Evolutionary conservation across 2,113 vertebrate species (phyloP).

Genomic region (Lamprotornis superbus): DNA sequence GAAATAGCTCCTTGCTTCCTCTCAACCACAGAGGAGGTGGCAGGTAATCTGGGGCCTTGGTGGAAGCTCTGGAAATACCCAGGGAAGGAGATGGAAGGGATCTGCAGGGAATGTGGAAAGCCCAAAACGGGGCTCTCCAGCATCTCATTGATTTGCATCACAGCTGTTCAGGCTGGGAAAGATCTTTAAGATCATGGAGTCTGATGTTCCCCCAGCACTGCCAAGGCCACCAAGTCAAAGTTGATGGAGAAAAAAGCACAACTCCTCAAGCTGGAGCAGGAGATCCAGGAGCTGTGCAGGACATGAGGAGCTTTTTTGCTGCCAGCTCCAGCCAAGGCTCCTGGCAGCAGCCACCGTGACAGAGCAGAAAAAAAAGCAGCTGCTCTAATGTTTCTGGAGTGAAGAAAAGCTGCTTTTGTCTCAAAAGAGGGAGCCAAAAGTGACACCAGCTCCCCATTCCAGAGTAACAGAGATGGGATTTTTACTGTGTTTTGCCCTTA

Average conservation of each 20-base stretch:
- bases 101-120: not conserved
- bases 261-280: not conserved
- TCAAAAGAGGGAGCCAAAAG: not conserved
- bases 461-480: not conserved
- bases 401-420: not conserved
- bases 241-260: not conserved
- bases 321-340: not conserved
- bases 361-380: not conserved
- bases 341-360: not conserved
- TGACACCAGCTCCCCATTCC: not conserved
- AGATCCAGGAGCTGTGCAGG: not conserved
- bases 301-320: not conserved
- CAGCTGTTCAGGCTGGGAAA: not conserved
- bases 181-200: not conserved
- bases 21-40: not conserved
- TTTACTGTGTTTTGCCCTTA: not conserved
- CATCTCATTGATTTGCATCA: accelerated
- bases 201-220: not conserved
- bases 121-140: not conserved
- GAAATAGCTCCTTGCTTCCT: not conserved
- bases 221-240: not conserved
- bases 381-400: not conserved
- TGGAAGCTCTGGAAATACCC: not conserved
- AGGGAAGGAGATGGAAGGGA: not conserved
- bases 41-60: not conserved